Base-by-base conservation (phyloP, 2,888 invertebrate species). In the Eristalinus aeneus region DNA sequence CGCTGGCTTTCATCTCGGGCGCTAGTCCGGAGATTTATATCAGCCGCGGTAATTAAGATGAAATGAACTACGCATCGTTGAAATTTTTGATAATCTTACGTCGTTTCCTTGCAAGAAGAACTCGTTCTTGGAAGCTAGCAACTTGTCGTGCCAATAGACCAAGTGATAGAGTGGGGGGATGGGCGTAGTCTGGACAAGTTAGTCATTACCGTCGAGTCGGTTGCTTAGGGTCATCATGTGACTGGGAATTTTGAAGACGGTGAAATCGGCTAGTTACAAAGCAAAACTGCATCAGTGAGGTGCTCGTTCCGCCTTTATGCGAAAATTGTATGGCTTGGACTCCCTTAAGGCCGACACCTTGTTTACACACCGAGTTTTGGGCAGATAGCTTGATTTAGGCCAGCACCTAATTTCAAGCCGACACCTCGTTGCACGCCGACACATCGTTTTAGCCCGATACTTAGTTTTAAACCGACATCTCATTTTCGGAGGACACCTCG, bases 1-100 rank as follows among this genome's bases (percentile, higher is more conserved):
- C 39, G 39, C 56, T 65, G 10, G 36, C 76, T 77, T 82, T 82
- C 63, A 82, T 82, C 75, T 77, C 54, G 71, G 69, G 73, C 82
- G 82, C 76, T 67, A 67, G 36, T 32, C 53, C 8, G 39, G 63
- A 73, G 72, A 77, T 76, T 76, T 71, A 82, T 82, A 79, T 72
- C 67, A 65, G 60, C 10, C 39, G 67, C 27, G 78, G 72, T 54
- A 73, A 71, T 77, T 77, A 71, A 71, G 64, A 71, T 23, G 69
- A 77, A 79, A 79, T 34, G 60, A 27, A 79, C 72, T 58, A 64
- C 63, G 64, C 4, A 22, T 71, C 63, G 76, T 69, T 77, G 27
- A 31, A 34, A 53, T 27, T 34, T 63, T 34, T 34, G 12, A 2
- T 6, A 5, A 27, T 27, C 27, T 27, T 10, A 12, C 9, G 9